Percentiles rank a stretch among this genome's conserved stretches.
These are phyloP conservation scores for Baronia brevicornis DNA, from an alignment of 2,888 invertebrate genomes.

Conservation along the genomic window DNA sequence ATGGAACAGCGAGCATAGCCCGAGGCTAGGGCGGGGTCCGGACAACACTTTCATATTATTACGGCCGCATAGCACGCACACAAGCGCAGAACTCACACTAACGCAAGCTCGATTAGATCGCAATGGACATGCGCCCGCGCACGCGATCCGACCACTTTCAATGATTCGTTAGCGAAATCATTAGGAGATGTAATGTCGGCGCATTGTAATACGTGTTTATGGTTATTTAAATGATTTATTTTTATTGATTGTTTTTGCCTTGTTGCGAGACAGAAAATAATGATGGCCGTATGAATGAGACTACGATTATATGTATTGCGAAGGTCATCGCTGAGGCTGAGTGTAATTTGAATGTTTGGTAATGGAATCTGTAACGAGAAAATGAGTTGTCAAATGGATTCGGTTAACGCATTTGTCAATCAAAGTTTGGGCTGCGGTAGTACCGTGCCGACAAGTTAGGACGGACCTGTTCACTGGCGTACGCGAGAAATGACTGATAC, in stretches of 20 bases:
- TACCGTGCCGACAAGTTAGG: constrained; percentile 32
- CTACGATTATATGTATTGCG: constrained; percentile 66
- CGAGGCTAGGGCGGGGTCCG: constrained; percentile 73
- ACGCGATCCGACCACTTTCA: constrained; percentile 73
- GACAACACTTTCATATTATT: constrained; percentile 74
- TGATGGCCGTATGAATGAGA: constrained; percentile 66
- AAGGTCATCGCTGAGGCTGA: constrained; percentile 62
- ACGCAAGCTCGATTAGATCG: constrained; percentile 32
- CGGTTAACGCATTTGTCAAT: constrained; percentile 56
- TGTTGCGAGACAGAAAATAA: constrained; percentile 74
- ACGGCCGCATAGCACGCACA: constrained; percentile 58
- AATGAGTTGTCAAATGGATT: constrained; percentile 69
- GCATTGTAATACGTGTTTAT: constrained; percentile 74
- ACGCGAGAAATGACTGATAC: constrained; percentile 32
- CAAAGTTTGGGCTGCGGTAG: constrained; percentile 26
- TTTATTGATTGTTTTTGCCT: constrained; percentile 76
- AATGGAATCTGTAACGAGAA: constrained; percentile 67
- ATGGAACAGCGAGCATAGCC: constrained; percentile 61
- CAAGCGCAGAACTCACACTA: constrained; percentile 32
- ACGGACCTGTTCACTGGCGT: constrained; percentile 25
- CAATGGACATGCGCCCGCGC: constrained; percentile 40
- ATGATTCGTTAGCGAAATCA: constrained; percentile 76
- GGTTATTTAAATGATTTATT: constrained; percentile 76
- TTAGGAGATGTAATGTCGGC: constrained; percentile 73
- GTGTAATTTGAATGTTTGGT: constrained; percentile 66